Percentiles rank a stretch among this genome's conserved stretches.
Evolutionary conservation across 2,888 invertebrate species (phyloP).

Genomic region (Pseudoips prasinana): DNA sequence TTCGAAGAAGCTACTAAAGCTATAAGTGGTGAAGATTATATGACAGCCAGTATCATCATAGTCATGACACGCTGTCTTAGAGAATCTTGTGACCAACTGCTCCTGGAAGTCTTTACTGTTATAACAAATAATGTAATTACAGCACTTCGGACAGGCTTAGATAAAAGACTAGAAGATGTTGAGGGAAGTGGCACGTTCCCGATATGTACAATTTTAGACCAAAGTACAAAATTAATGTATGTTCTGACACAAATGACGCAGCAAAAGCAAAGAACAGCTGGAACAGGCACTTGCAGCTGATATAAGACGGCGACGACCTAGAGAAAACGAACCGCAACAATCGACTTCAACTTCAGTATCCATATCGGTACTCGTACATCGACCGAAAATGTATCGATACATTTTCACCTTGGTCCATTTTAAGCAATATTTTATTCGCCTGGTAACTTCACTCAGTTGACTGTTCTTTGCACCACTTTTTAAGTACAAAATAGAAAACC

Average conservation of each 20-base stretch:
- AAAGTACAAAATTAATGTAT: constrained; percentile 5
- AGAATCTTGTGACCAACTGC: constrained; percentile 13
- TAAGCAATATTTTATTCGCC: constrained; percentile 6
- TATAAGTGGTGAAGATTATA: constrained; percentile 32
- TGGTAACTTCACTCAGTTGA: too few species aligned
- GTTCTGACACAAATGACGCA: constrained; percentile 2
- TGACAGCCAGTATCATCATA: constrained; percentile 23
- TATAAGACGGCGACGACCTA: background rate
- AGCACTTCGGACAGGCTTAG: background rate
- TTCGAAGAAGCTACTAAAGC: constrained; percentile 30
- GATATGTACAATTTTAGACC: constrained; percentile 6
- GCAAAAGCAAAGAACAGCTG: constrained; percentile 2
- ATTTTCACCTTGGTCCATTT: constrained; percentile 7
- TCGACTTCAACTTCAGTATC: background rate
- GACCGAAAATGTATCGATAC: constrained; percentile 2
- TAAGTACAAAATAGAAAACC: too few species aligned
- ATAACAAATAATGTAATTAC: background rate
- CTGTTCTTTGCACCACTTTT: too few species aligned
- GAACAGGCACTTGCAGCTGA: constrained; percentile 3
- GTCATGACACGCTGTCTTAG: constrained; percentile 23
- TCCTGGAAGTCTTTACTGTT: constrained; percentile 3
- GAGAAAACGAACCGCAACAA: constrained; percentile 6
- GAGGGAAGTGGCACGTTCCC: constrained; percentile 6
- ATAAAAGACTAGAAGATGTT: background rate
- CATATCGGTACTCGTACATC: background rate